Base-by-base conservation (phyloP, 2,888 invertebrate genomes). In the Emmelina monodactyla region DNA sequence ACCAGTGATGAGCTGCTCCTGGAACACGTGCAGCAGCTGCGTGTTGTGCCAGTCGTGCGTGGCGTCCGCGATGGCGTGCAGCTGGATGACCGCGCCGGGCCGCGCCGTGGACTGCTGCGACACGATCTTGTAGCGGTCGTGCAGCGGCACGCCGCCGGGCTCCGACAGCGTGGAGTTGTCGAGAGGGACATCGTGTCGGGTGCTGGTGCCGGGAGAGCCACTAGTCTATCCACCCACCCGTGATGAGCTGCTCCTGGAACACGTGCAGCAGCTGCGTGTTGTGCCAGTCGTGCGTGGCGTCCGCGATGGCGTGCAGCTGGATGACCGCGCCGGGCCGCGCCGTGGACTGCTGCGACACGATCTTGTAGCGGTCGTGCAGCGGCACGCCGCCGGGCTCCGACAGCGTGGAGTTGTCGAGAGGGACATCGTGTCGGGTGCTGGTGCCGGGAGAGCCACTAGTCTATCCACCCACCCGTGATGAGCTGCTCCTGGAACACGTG, bases 261-360 rank as follows among this genome's bases (percentile, higher is more conserved):
- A 98, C 96, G 58, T 99, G 98, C 43, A 98, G 82, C 51, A 98
- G 87, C 56, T 96, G 94, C 2, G 96, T 97, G 64, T 96, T 94
- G 61, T 96, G 93, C 96, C 96, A 97, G 65, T 93, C 92, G 72
- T 96, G 93, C 2, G 92, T 91, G 0, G 96, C 95, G 66, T 97
- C 94, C 0, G 91, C 87, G 48, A 99, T 94, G 2, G 94, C 90
- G 62, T 97, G 96, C 47, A 99, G 76, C 55, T 97, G 96, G 44
- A 99, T 91, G 43, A 99, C 92, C 62, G 98, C 98, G n/a, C 99
- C 99, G n/a, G 99, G 99, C 38, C 97, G 83, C 0, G 97, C 92
- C 0, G 98, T 98, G 1, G 98, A 98, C 71, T 99, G 99, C 50
- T 97, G 94, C 7, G 97, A 98, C 11, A 98, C 96, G 45, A 93